phyloP scores from a whole-genome alignment of 35 echinoderm and acorn worm species.

The Strongylocentrotus purpuratus region DNA sequence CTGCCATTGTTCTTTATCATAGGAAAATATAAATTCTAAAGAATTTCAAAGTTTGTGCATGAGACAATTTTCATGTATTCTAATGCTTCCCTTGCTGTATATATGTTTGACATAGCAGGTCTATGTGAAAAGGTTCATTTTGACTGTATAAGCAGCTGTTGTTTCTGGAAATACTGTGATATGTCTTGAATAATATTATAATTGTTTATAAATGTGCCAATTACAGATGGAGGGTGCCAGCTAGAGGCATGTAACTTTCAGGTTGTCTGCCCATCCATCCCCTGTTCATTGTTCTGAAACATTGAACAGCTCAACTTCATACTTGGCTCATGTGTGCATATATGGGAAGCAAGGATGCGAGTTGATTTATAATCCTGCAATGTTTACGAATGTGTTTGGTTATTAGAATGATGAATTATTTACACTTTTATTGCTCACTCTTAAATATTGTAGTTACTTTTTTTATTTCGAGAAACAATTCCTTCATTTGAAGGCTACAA shows the following conservation, averaged over 20 bases:
- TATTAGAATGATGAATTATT: neutral
- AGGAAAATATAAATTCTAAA: neutral
- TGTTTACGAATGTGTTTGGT: neutral
- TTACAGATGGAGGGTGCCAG: slow-evolving; percentile 12
- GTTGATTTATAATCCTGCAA: slow-evolving; percentile 9
- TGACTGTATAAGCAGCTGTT: neutral
- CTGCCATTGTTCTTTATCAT: neutral
- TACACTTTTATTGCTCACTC: neutral
- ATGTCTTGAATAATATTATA: neutral
- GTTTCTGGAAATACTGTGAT: neutral
- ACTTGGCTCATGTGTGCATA: slow-evolving; percentile 22
- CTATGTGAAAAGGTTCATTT: neutral
- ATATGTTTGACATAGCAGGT: neutral
- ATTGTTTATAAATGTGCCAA: neutral
- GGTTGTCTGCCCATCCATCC: slow-evolving; percentile 30
- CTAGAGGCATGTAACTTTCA: slow-evolving; percentile 27
- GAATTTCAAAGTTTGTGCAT: neutral
- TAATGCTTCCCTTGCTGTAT: neutral
- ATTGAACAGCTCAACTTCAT: slow-evolving; percentile 39
- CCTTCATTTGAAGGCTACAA: too few relatives aligned
- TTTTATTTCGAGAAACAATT: too few relatives aligned
- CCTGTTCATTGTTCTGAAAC: slow-evolving; percentile 4
- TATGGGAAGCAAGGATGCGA: neutral
- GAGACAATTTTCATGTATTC: neutral
- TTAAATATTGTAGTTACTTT: neutral